Conservation (phyloP, 2,888 invertebrate species). For the Cantharis rustica region DNA sequence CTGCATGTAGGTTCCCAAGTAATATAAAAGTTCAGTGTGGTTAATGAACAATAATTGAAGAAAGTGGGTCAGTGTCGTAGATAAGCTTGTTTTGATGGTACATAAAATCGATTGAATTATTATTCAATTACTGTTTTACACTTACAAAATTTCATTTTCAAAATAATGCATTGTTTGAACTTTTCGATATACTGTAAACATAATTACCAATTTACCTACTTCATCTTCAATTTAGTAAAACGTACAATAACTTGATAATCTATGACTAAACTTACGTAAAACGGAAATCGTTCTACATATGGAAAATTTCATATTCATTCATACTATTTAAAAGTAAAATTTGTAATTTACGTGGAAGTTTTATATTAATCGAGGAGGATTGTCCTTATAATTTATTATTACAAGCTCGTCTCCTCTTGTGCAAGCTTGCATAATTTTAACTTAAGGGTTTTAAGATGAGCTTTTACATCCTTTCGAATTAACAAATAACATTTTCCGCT, state of each 20-base stretch:
- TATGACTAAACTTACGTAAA: neutral
- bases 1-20: neutral
- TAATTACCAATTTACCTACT: neutral
- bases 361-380: neutral
- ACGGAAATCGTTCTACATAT: neutral
- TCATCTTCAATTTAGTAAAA: neutral
- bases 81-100: slow-evolving; percentile 24
- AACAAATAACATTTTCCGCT: too few species aligned
- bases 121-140: neutral
- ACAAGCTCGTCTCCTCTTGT: neutral
- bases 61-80: slow-evolving; percentile 27
- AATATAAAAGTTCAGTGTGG: neutral
- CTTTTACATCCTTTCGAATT: too few species aligned
- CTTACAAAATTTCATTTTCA: neutral
- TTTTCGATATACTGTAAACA: neutral
- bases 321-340: neutral
- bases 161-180: neutral
- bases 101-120: slow-evolving; percentile 3
- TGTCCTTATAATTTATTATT: neutral
- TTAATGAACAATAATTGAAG: slow-evolving; percentile 10
- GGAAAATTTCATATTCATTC: neutral
- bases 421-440: neutral
- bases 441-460: too few species aligned
- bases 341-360: neutral
- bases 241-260: neutral